Base-by-base conservation (phyloP, 2,888 invertebrate genomes). In the Aethes cnicana region DNA sequence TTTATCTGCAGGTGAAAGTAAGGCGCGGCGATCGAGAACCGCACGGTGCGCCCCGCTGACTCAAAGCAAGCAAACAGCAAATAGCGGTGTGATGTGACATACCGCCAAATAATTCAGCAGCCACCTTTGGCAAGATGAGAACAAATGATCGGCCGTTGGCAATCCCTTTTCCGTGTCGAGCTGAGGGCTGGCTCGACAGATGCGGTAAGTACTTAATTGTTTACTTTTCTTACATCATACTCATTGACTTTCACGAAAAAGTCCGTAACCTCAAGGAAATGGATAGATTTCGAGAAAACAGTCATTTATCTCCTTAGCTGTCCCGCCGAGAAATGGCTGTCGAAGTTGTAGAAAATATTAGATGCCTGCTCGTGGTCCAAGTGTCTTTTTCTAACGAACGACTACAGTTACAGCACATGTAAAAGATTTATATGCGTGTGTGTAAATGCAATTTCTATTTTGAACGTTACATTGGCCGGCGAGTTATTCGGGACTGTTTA, bases 1-100 rank as follows among this genome's bases (percentile, higher is more conserved):
- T 82, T 79, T 80, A 74, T 81, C 61, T 65, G 59, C 77, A 82
- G 81, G 86, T 86, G 87, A 87, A 87, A 87, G 87, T 84, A 77
- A 73, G 68, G 69, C 73, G 77, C 65, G 64, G 72, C 64, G 63
- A 62, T 62, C 62, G 68, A 69, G 62, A 63, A 72, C 32, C 44
- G n/a, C 25, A 25, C 12, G 25, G 36, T 20, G 47, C 23, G 16
- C 14, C 56, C 61, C 55, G 61, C 52, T 58, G 62, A 65, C 49
- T 36, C 12, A 3, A 12, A 14, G 14, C 17, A 35, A 37, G 9
- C 9, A 4, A 30, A 8, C 18, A 26, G 28, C 20, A 43, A 39
- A 23, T 28, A 44, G 37, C 26, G 47, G 36, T 47, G 50, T 33
- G 32, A 53, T 50, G 54, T 47, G 53, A 42, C 35, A 20, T 41